Evolutionary conservation across 2,113 vertebrate genomes (phyloP).

Genomic region (Pituophis catenifer): DNA sequence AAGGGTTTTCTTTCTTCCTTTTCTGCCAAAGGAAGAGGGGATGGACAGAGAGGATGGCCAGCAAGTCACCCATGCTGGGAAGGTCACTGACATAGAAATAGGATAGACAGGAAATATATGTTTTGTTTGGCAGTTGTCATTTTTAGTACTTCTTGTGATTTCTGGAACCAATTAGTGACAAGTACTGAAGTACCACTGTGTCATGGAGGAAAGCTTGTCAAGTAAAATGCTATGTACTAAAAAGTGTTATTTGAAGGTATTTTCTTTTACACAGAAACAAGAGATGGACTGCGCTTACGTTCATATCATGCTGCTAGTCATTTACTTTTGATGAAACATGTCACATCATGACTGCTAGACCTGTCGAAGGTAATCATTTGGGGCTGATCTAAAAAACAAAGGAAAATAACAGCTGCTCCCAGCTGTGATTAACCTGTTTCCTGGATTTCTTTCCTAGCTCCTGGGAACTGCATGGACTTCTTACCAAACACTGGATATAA

Average conservation of each 20-base stretch:
- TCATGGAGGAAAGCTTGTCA: not conserved
- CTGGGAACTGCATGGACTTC: not conserved
- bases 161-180: no score
- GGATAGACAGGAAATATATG: no score
- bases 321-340: not conserved
- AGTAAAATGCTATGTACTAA: rapidly evolving
- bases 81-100: no score
- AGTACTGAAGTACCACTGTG: no score
- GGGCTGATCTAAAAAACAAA: not conserved
- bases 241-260: not conserved
- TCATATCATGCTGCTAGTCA: not conserved
- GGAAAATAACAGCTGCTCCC: not conserved
- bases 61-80: no score
- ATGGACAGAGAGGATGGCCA: no score
- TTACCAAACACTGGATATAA: not conserved
- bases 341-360: not conserved
- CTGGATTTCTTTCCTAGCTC: not conserved
- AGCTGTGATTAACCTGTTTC: not conserved
- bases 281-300: not conserved
- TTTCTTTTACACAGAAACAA: not conserved
- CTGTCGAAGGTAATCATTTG: not conserved
- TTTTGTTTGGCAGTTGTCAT: no score
- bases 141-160: no score
- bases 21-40: no score
- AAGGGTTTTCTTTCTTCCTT: no score